Evolutionary conservation across 2,113 vertebrate species (phyloP).

Genomic region (Corynorhinus townsendii): DNA sequence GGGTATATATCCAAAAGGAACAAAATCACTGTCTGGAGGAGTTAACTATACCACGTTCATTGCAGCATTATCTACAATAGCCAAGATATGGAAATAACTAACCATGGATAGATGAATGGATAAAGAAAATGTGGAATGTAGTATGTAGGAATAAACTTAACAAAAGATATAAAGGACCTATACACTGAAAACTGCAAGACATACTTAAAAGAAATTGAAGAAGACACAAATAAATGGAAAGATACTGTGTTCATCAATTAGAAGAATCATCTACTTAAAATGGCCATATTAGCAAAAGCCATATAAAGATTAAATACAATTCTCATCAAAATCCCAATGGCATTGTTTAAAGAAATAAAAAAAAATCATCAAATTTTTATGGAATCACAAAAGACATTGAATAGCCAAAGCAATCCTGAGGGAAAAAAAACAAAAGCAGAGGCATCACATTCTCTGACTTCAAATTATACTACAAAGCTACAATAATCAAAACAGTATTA

Average conservation of each 20-base stretch:
- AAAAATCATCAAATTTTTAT: background rate
- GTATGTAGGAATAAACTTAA: background rate
- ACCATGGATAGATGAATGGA: background rate
- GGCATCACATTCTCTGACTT: background rate
- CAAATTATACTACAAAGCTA: background rate
- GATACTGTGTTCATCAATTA: background rate
- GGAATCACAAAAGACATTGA: background rate
- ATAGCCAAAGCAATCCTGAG: background rate
- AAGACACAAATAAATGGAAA: background rate
- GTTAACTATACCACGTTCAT: background rate
- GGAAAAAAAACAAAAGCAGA: background rate
- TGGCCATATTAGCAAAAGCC: background rate
- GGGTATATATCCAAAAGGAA: background rate
- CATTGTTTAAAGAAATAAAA: background rate
- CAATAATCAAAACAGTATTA: background rate
- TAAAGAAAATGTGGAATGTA: background rate
- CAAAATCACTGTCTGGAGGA: background rate
- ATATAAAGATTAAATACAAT: background rate
- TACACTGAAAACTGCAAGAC: background rate
- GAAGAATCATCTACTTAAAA: background rate
- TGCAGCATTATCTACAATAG: background rate
- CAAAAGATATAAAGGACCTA: background rate
- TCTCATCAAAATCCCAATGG: background rate
- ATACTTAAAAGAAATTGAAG: background rate
- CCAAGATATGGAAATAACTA: background rate